Percentiles rank a stretch among this genome's conserved stretches.
These are phyloP conservation scores for Daktulosphaira vitifoliae DNA, from an alignment of 1,140 invertebrate species.

Conservation along the genomic window DNA sequence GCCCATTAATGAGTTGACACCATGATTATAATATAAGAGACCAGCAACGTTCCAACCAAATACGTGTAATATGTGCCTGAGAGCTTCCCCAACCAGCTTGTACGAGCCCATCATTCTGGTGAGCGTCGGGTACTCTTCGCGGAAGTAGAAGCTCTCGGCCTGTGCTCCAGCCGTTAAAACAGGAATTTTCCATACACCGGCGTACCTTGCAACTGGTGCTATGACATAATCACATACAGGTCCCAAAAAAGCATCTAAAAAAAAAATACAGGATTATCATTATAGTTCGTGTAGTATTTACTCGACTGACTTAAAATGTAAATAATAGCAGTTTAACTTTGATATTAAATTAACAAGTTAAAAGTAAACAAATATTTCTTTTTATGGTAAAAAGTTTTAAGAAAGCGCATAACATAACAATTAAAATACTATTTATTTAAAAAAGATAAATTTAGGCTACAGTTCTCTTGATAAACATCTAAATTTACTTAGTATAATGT, in stretches of 20 bases:
- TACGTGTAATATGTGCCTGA: constrained; percentile 55
- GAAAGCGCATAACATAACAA: no score
- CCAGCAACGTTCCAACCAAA: constrained; percentile 64
- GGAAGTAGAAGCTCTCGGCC: constrained; percentile 66
- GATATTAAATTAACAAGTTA: no score
- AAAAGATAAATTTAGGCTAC: no score
- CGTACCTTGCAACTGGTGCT: constrained; percentile 79
- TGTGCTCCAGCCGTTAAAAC: constrained; percentile 76
- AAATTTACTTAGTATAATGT: no score
- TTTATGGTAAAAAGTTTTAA: no score
- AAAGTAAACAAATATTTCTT: no score
- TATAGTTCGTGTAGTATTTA: no score
- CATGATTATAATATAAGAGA: constrained; percentile 63
- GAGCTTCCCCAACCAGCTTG: constrained; percentile 60
- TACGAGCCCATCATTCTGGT: constrained; percentile 81
- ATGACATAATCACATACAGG: constrained; percentile 86
- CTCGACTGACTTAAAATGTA: no score
- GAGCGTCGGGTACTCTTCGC: constrained; percentile 62
- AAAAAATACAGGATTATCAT: no score
- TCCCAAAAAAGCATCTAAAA: constrained; percentile 75
- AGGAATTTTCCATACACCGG: constrained; percentile 78
- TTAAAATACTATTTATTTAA: no score
- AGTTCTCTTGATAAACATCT: no score
- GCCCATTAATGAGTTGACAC: constrained; percentile 47
- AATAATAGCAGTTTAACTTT: no score